Evolutionary conservation across 2,888 invertebrate species (phyloP), one percentile per base, ranked within the genome.

Genomic region (Zygogramma bicolorata): DNA sequence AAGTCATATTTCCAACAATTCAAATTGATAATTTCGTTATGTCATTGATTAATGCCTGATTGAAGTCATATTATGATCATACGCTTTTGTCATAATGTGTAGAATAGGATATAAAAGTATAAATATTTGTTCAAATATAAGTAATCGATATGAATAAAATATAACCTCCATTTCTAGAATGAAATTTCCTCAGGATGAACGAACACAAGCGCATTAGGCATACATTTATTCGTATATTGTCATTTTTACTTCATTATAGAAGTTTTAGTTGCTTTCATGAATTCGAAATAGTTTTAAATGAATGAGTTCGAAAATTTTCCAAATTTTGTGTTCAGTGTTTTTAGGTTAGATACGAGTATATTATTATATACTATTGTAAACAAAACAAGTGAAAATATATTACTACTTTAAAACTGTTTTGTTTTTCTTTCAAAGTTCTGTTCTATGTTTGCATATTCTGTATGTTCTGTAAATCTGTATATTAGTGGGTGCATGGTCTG

Each of bases 341-440:
- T 83, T 84, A 83, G 85, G 84, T 85, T 85, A 85, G 83, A 81
- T 76, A 82, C 81, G 82, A 85, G 80, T 84, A 85, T 85, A 84
- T 84, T 71, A 85, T 84, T 82, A 85, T 53, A 53, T 85, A 73
- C 69, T 73, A 69, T 84, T 85, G 84, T 85, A 85, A 85, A 85
- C 85, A 85, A 84, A 85, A 84, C n/a, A 85, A 84, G 84, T 83
- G 82, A 85, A 85, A 84, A 82, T 84, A 84, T 82, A 84, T 82
- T 83, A 84, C 81, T 84, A 81, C 78, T 75, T 77, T 73, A 71
- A 78, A 68, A 18, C 5, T 42, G 27, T 20, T 25, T 61, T 65
- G 20, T 63, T 31, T 62, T 34, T n/a, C 61, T 53, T 27, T 27
- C 5, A n/a, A 22, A 6, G 27, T 20, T 20, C 8, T 15, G 6